Percentiles rank a stretch among this genome's conserved stretches.
Conservation (phyloP, 2,888 invertebrate genomes). For the Oscheius myriophilus region DNA sequence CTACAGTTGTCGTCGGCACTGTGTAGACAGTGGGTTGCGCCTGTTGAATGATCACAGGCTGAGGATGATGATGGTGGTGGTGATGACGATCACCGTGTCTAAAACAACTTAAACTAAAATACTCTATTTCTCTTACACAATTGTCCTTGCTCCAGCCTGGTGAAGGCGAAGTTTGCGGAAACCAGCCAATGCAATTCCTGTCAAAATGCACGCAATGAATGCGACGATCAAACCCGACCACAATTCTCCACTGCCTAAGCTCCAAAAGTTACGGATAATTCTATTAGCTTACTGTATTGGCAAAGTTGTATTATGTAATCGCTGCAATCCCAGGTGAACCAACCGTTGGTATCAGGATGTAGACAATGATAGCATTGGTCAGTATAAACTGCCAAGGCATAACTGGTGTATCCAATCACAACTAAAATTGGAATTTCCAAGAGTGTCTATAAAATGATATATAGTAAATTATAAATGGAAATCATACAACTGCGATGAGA, state of each 20-base stretch:
- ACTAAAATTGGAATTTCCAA: constrained; percentile 19
- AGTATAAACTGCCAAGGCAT: constrained; percentile 5
- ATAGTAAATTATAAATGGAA: not conserved
- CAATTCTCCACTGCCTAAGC: constrained; percentile 5
- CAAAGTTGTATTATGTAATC: constrained; percentile 6
- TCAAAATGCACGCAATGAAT: constrained; percentile 15
- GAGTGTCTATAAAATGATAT: constrained; percentile 3
- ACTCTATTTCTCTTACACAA: not conserved
- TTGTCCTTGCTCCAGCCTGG: constrained; percentile 2
- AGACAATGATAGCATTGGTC: not conserved
- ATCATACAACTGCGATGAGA: constrained; percentile 4
- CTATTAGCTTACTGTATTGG: not conserved
- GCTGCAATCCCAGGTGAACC: not conserved
- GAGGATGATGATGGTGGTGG: constrained; percentile 10
- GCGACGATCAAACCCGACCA: constrained; percentile 21
- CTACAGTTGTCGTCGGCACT: constrained; percentile 2
- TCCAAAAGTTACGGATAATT: not conserved
- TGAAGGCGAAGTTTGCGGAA: constrained; percentile 13
- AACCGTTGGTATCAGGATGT: not conserved
- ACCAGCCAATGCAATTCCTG: constrained; percentile 1
- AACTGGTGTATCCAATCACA: constrained; percentile 19
- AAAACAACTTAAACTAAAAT: not conserved
- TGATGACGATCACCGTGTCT: not conserved
- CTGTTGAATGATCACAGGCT: not conserved
- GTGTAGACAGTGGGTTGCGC: constrained; percentile 19